Evolutionary conservation across 30 jellyfish, hydroid and myxozoan species (phyloP).

Genomic region (Turritopsis rubra): DNA sequence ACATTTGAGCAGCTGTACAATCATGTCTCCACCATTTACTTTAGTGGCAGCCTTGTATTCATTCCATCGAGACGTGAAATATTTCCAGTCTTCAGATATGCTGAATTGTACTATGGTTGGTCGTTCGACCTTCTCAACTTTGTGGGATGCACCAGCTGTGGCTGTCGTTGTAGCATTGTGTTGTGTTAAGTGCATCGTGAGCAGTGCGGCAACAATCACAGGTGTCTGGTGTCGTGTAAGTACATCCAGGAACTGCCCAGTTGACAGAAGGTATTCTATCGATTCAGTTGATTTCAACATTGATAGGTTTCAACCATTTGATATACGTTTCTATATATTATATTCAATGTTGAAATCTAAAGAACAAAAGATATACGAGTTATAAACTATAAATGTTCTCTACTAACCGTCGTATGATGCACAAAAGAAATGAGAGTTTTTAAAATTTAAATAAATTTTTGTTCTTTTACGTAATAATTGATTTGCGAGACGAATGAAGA

Average conservation of each 20-base stretch:
- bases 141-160: slow-evolving; percentile 13
- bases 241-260: slow-evolving; percentile 24
- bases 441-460: no score
- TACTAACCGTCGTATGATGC: no score
- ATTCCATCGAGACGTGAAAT: slow-evolving; percentile 39
- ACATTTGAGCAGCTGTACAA: slow-evolving; percentile 37
- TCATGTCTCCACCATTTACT: slow-evolving; percentile 22
- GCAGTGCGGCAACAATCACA: slow-evolving; percentile 18
- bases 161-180: not conserved
- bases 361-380: not conserved
- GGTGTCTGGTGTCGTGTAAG: slow-evolving; percentile 24
- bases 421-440: no score
- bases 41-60: slow-evolving; percentile 33
- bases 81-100: slow-evolving; percentile 43
- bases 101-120: slow-evolving; percentile 30
- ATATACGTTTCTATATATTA: not conserved
- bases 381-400: slow-evolving; percentile 1
- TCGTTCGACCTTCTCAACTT: slow-evolving; percentile 33
- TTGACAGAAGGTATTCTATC: slow-evolving; percentile 21
- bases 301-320: slow-evolving; percentile 18
- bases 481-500: no score
- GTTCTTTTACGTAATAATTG: no score
- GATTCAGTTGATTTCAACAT: slow-evolving; percentile 10
- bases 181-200: not conserved
- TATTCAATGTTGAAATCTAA: slow-evolving; percentile 3